phyloP scores from a whole-genome alignment of 2,797 vertebrate species.

The Hemitrygon akajei region DNA sequence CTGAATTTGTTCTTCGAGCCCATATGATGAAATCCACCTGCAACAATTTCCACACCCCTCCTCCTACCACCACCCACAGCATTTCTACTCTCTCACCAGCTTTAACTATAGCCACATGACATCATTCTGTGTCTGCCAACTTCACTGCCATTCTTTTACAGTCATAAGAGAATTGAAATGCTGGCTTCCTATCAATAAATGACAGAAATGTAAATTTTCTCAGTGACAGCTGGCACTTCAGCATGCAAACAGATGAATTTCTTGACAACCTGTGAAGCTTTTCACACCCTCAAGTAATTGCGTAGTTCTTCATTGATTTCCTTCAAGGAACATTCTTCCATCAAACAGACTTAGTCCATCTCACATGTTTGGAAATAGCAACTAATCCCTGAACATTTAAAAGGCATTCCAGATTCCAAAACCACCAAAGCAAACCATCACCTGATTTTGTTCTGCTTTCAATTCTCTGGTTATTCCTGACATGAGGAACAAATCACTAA shows the following conservation, averaged over 20 bases:
- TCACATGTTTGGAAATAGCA: not conserved
- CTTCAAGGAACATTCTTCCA: not conserved
- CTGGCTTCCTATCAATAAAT: not conserved
- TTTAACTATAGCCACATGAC: not conserved
- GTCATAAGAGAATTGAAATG: not conserved
- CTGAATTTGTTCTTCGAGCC: not conserved
- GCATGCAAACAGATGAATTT: not conserved
- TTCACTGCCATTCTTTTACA: not conserved
- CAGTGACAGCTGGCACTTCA: not conserved
- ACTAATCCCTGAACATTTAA: not conserved
- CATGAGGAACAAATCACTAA: not conserved
- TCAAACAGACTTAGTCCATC: not conserved
- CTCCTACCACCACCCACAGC: not conserved
- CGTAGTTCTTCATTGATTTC: not conserved
- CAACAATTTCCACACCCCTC: not conserved
- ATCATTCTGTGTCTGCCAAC: not conserved
- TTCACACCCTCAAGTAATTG: not conserved
- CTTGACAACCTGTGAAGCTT: not conserved
- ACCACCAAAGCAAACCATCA: not conserved
- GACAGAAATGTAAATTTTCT: not conserved
- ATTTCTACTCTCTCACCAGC: not conserved
- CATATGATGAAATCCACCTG: not conserved
- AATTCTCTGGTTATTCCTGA: not conserved
- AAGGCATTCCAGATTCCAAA: not conserved
- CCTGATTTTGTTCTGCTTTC: not conserved